Evolutionary conservation across 1,140 invertebrate species (phyloP), one percentile per base, ranked within the genome.

Genomic region (Kradibia gibbosae): DNA sequence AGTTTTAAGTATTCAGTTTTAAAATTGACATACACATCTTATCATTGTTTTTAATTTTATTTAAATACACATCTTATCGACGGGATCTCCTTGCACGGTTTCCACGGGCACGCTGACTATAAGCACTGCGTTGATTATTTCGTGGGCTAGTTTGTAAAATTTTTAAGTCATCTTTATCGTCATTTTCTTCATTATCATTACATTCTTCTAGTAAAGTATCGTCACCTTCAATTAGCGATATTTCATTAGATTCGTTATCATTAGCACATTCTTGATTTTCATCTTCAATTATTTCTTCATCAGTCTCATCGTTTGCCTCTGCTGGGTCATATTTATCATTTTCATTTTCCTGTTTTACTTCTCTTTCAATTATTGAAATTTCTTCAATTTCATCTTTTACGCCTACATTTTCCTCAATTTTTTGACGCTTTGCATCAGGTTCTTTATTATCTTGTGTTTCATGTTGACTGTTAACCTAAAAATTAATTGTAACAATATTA

Each of bases 61-160:
- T 48, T 62, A 80, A 80, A 72, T 36, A 36, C 28, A 71, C 4
- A 55, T 70, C 57, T 89, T 89, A 91, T 87, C 90, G 89, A 22
- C 90, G 87, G 10, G 89, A 91, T 85, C 90, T 88, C 73, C 90
- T 84, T 10, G 88, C 89, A 53, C 90, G 87, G 25, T 89, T 89
- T 39, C 86, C 88, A 42, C 90, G 86, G 34, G 88, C 89, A 57
- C 89, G 87, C 39, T 81, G 81, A 39, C 3, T 72, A 42, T 62
- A 79, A 45, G 31, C 65, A 65, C 79, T 70, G 11, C 70, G 74
- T 81, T 28, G 85, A 53, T 84, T 57, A 48, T 36, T 78, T 72
- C 31, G 60, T 28, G 55, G 15, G 22, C 60, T 60, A 53, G 20
- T 70, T 75, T 25, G 78, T 36, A 71, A 13, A 22, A 17, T 55